Conservation (phyloP, 2,888 invertebrate species). For the Physocephala rufipes region DNA sequence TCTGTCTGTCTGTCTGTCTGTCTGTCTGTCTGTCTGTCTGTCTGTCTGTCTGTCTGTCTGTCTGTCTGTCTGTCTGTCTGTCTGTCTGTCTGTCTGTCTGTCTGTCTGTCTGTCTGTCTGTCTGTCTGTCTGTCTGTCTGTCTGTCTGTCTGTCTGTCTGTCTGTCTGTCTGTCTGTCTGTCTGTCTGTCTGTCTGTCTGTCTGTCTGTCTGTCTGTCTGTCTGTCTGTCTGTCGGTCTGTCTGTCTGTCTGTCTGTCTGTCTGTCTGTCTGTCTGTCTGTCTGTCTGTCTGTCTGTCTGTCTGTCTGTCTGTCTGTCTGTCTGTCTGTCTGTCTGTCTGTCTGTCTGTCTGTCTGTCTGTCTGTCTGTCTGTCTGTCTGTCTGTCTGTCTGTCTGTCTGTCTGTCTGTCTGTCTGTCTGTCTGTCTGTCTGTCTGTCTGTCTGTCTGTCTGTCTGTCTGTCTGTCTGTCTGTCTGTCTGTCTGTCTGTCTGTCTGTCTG, state of each 20-base stretch:
- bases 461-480: slow-evolving; percentile 1
- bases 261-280: slow-evolving; percentile 1
- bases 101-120: slow-evolving; percentile 1
- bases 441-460: slow-evolving; percentile 1
- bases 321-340: slow-evolving; percentile 1
- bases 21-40: slow-evolving; percentile 1
- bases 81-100: slow-evolving; percentile 1
- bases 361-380: slow-evolving; percentile 1
- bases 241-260: slow-evolving; percentile 1
- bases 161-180: slow-evolving; percentile 1
- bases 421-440: slow-evolving; percentile 1
- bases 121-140: slow-evolving; percentile 1
- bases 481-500: slow-evolving; percentile 1
- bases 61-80: slow-evolving; percentile 1
- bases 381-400: slow-evolving; percentile 1
- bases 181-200: slow-evolving; percentile 1
- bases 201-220: slow-evolving; percentile 1
- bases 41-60: slow-evolving; percentile 1
- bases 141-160: slow-evolving; percentile 1
- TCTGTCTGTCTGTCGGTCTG: neutral
- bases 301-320: slow-evolving; percentile 1
- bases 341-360: slow-evolving; percentile 1
- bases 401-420: slow-evolving; percentile 1
- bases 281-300: slow-evolving; percentile 1
- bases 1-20: slow-evolving; percentile 1